These are phyloP conservation scores for Nilaparvata lugens DNA, from an alignment of 1,140 invertebrate genomes.

Conservation along the genomic window DNA sequence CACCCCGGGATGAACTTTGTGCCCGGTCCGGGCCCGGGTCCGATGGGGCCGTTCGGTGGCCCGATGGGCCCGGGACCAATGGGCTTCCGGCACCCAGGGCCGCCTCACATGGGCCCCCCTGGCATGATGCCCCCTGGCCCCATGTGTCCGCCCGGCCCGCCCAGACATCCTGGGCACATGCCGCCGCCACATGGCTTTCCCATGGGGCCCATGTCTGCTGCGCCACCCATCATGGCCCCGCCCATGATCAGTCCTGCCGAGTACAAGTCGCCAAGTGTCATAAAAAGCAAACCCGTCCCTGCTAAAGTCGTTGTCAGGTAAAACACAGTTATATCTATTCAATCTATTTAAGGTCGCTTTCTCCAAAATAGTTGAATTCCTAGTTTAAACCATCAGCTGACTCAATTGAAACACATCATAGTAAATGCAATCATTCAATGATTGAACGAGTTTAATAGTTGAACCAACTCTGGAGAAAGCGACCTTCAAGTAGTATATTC, in stretches of 20 bases:
- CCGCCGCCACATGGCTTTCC: not conserved
- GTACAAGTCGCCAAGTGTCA: not conserved
- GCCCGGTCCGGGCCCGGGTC: not conserved
- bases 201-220: conserved; percentile 4
- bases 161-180: not conserved
- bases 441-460: too few relatives aligned
- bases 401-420: too few relatives aligned
- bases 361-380: too few relatives aligned
- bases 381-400: too few relatives aligned
- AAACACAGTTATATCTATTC: too few relatives aligned
- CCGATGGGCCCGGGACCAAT: conserved; percentile 18
- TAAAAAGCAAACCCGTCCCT: not conserved
- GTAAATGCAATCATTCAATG: too few relatives aligned
- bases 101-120: conserved; percentile 13
- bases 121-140: conserved; percentile 16
- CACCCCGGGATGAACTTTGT: conserved; percentile 3
- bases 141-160: not conserved
- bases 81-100: conserved; percentile 2
- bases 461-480: too few relatives aligned
- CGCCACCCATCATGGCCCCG: not conserved
- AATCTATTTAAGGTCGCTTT: too few relatives aligned
- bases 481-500: too few relatives aligned
- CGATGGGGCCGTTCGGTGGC: conserved; percentile 9
- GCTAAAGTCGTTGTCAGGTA: not conserved
- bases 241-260: conserved; percentile 9